These are phyloP conservation scores for Pardalotus punctatus DNA, from an alignment of 2,113 vertebrate genomes.

Conservation along the genomic window DNA sequence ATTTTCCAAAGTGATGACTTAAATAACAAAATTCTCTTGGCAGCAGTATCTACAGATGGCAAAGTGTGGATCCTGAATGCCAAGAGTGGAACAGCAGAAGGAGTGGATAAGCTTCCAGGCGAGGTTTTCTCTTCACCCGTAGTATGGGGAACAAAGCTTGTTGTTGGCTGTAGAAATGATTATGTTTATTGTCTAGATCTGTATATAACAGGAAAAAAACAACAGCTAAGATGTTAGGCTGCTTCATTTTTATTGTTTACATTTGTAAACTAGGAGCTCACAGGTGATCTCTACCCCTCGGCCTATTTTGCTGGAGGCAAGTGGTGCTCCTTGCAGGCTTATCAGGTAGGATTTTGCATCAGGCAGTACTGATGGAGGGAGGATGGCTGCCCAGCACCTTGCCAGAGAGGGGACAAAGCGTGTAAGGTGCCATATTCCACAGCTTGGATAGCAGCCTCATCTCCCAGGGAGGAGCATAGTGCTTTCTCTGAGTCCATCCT, in stretches of 20 bases:
- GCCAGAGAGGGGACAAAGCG: background rate
- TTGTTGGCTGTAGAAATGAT: conserved; percentile 94
- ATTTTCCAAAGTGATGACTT: conserved; percentile 67
- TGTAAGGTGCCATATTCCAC: background rate
- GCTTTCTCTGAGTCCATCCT: background rate
- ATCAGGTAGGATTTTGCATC: background rate
- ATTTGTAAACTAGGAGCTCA: background rate
- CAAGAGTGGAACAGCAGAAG: conserved; percentile 70
- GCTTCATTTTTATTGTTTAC: background rate
- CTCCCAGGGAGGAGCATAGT: background rate
- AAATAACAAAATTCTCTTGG: conserved; percentile 72
- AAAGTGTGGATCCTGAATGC: conserved; percentile 86
- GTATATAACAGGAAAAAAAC: background rate
- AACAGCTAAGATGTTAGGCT: background rate
- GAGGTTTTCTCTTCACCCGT: conserved; percentile 93
- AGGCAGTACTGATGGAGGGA: background rate
- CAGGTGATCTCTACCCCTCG: background rate
- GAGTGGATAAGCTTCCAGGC: conserved; percentile 77
- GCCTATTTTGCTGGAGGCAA: background rate
- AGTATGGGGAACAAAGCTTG: conserved; percentile 76
- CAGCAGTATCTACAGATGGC: conserved; percentile 88
- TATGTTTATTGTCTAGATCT: conserved; percentile 89
- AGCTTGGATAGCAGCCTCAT: background rate
- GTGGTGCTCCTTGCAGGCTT: background rate
- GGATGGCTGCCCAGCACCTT: background rate